Evolutionary conservation across 2,888 invertebrate species (phyloP), one percentile per base, ranked within the genome.

Genomic region (Ashinkailepas kermadecensis): DNA sequence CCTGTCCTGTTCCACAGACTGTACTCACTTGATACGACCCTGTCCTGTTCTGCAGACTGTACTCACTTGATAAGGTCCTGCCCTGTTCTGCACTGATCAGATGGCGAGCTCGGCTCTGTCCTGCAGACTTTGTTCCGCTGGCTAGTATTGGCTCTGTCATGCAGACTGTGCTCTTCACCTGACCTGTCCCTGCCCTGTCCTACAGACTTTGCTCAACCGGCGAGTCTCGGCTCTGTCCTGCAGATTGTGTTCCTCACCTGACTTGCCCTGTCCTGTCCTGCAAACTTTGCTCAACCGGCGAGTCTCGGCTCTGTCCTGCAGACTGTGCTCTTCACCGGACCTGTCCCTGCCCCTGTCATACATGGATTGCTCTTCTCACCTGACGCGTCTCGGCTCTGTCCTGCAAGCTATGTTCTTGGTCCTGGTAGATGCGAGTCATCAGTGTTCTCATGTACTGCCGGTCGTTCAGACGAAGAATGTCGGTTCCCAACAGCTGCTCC

Each of bases 401-500:
- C 85, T 90, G 89, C 88, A 92, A 91, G 83, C 89, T 89, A 84
- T 90, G 90, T 84, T 91, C 91, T 85, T 91, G 91, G 85, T 92
- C 92, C 78, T 90, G 90, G 64, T 91, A 88, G 84, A 93, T 91
- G 80, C 91, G 88, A 70, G 91, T 89, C 86, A 92, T 91, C 81
- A 93, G 88, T 57, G 90, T 89, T 83, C 89, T 90, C 92, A 93
- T 92, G 87, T 91, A 93, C 83, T 88, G 88, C 85, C 92, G 89
- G 87, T 92, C 92, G 3, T 92, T 92, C 82, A 93, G 89, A 85
- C 90, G 89, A 81, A 92, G 91, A 85, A 92, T 88, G 87, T 91
- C 92, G 57, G 90, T 90, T 81, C 92, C 92, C 92, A 92, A 92
- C 83, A 92, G 89, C 87, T 90, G 90, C 87, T 93, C 92, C 85